These are phyloP conservation scores for Zele albiditarsus DNA, from an alignment of 2,888 invertebrate genomes.

Conservation along the genomic window DNA sequence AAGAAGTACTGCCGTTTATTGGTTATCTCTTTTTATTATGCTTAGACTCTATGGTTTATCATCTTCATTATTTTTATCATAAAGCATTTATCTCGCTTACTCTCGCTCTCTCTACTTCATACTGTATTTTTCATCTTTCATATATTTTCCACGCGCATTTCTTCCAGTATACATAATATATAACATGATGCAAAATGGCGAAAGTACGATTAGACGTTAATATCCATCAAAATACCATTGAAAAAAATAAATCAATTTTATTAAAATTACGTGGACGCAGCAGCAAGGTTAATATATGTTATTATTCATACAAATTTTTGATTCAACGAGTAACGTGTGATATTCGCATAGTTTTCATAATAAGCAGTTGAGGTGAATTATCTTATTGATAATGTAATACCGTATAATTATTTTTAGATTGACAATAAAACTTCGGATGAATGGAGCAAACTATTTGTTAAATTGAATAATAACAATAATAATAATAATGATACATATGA, in stretches of 20 bases:
- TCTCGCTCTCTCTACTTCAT: background rate
- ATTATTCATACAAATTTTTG: background rate
- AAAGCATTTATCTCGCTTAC: too few species aligned
- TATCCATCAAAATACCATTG: constrained; percentile 53
- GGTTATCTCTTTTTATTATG: too few species aligned
- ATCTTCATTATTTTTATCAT: too few species aligned
- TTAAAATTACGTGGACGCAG: constrained; percentile 51
- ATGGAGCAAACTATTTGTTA: constrained; percentile 56
- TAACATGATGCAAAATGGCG: constrained; percentile 54
- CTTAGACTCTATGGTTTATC: too few species aligned
- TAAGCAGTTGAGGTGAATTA: background rate
- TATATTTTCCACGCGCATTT: background rate
- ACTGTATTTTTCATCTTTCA: background rate
- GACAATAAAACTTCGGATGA: constrained; percentile 55
- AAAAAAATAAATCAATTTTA: constrained; percentile 57
- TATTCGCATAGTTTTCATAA: too few species aligned
- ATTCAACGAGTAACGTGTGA: too few species aligned
- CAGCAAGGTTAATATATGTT: constrained; percentile 53
- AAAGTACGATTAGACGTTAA: constrained; percentile 46
- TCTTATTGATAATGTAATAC: background rate
- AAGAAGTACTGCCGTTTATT: too few species aligned
- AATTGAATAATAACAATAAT: constrained; percentile 52
- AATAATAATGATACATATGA: constrained; percentile 32
- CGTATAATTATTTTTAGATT: constrained; percentile 50
- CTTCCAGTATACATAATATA: background rate